Evolutionary conservation across 2,797 vertebrate species (phyloP), one percentile per base, ranked within the genome.

Genomic region (Adelosebastes latens): DNA sequence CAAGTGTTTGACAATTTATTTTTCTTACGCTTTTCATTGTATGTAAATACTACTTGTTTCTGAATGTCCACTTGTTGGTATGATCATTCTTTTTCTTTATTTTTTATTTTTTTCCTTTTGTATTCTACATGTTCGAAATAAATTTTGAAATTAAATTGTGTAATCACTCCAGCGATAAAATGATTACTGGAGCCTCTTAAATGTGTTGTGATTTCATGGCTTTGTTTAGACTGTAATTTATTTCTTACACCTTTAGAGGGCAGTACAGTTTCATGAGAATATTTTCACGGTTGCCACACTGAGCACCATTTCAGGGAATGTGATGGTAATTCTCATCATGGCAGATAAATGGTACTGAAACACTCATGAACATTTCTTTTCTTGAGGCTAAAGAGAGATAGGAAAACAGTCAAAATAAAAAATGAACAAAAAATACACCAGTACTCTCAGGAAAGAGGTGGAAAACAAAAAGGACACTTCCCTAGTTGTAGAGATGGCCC

Each of bases 191-290:
- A 34, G 14, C 20, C 31, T 25, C n/a, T 49, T 34, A 4, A 32
- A 46, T 29, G 16, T 16, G 11, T 46, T 73, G 18, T 49, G 10
- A 39, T 42, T 56, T 32, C 4, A 68, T 12, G 24, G 29, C 20
- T 63, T 8, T 14, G 27, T 27, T 65, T 16, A 34, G 14, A 32
- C 49, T 88, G 62, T 64, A 24, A 59, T 72, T 65, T 63, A 24
- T 13, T 4, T 24, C 2, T 0, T 67, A 1, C 27, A 77, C 87
- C 92, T 74, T 8, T 72, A 88, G 93, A 66, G 86, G 91, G 88
- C 92, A 87, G 76, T 73, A 27, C 13, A 70, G 58, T 65, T 5
- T 77, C 36, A 80, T 59, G 7, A 29, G 7, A 69, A 29, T n/a
- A 42, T 64, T 7, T 56, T 13, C 24, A 39, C 20, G 1, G 3